Conservation (phyloP, 1,140 invertebrate genomes). For the Stegodyphus dumicola region DNA sequence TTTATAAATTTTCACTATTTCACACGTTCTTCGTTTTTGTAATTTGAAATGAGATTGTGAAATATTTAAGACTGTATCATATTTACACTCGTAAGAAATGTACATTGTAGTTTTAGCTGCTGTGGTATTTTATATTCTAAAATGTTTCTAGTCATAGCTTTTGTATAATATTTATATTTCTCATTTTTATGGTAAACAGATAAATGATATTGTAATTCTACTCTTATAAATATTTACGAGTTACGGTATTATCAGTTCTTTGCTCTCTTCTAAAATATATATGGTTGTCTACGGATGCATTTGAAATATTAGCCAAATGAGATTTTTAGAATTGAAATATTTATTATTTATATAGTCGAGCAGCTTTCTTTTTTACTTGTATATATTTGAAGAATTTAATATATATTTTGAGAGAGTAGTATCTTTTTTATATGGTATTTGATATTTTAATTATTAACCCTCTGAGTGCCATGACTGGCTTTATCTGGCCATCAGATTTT, state of each 20-base stretch:
- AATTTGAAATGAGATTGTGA: neutral
- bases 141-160: slow-evolving; percentile 55
- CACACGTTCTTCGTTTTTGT: neutral
- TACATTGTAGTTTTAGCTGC: slow-evolving; percentile 20
- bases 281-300: slow-evolving; percentile 27
- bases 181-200: slow-evolving; percentile 2
- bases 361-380: neutral
- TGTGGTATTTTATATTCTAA: slow-evolving; percentile 34
- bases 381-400: neutral
- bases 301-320: neutral
- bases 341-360: neutral
- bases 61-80: neutral
- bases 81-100: neutral
- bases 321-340: neutral
- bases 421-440: neutral
- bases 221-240: neutral
- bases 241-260: neutral
- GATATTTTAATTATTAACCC: neutral
- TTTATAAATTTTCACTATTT: neutral
- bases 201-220: neutral
- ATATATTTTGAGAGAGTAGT: neutral
- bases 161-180: slow-evolving; percentile 52
- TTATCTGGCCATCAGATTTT: no score
- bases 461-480: no score
- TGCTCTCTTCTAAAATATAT: neutral